Conservation (phyloP, 2,797 vertebrate genomes). For the Momotus momota region DNA sequence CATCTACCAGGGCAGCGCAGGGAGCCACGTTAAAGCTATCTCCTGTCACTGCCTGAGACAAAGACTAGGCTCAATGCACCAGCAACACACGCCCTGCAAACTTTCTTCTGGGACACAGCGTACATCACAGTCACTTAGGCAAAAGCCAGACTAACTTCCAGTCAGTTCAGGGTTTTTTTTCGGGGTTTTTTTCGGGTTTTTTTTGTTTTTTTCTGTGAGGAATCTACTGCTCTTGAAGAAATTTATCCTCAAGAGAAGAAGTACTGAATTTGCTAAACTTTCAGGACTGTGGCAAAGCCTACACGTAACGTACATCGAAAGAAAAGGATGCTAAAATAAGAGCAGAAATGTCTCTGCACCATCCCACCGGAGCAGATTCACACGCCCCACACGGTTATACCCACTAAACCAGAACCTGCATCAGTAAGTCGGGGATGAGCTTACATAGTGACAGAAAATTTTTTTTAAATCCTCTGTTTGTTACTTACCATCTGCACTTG, state of each 20-base stretch:
- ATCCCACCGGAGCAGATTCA: background rate
- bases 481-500: background rate
- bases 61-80: background rate
- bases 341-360: background rate
- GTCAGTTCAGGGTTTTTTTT: too few relatives aligned
- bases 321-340: background rate
- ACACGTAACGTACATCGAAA: background rate
- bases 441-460: background rate
- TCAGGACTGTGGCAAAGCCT: background rate
- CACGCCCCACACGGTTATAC: background rate
- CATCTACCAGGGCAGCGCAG: background rate
- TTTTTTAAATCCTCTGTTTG: background rate
- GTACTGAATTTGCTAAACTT: background rate
- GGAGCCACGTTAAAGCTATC: background rate
- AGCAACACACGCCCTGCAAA: background rate
- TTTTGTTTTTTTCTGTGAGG: background rate
- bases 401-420: background rate
- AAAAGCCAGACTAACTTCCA: background rate
- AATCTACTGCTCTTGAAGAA: background rate
- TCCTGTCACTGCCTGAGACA: background rate
- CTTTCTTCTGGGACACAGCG: rapidly evolving
- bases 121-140: background rate
- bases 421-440: background rate
- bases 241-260: background rate
- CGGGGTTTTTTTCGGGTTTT: too few relatives aligned